Percentiles rank a stretch among this genome's conserved stretches.
Conservation (phyloP, 2,888 invertebrate species). For the Agrochola circellaris region DNA sequence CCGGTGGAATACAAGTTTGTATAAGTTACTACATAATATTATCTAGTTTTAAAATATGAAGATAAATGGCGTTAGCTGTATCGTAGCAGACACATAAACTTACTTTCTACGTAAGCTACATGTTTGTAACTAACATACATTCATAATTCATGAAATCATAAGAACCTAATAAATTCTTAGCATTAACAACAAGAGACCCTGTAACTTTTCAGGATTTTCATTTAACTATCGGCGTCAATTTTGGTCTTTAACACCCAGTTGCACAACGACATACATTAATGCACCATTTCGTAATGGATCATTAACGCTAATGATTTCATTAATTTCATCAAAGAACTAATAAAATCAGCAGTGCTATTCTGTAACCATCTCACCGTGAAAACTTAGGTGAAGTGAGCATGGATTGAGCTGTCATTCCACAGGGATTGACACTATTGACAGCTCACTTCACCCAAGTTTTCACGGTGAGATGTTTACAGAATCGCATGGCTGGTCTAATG, state of each 20-base stretch:
- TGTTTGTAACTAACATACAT: slow-evolving; percentile 13
- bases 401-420: too few relatives aligned
- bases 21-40: background rate
- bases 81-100: background rate
- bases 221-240: slow-evolving; percentile 7
- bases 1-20: slow-evolving; percentile 1
- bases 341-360: too few relatives aligned
- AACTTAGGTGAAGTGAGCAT: too few relatives aligned
- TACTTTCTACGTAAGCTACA: slow-evolving; percentile 21
- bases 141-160: slow-evolving; percentile 34
- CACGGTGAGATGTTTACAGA: too few relatives aligned
- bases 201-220: slow-evolving; percentile 48
- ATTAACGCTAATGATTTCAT: too few relatives aligned
- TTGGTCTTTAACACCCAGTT: slow-evolving; percentile 4
- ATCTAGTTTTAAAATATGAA: background rate
- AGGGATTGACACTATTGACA: too few relatives aligned
- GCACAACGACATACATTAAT: too few relatives aligned
- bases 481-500: too few relatives aligned
- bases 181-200: slow-evolving; percentile 59
- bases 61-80: slow-evolving; percentile 11
- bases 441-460: too few relatives aligned
- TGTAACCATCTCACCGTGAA: too few relatives aligned
- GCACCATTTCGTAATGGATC: too few relatives aligned
- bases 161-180: slow-evolving; percentile 42
- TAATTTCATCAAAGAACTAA: too few relatives aligned